Conservation (phyloP, 1,140 invertebrate species). For the Gryllus bimaculatus region DNA sequence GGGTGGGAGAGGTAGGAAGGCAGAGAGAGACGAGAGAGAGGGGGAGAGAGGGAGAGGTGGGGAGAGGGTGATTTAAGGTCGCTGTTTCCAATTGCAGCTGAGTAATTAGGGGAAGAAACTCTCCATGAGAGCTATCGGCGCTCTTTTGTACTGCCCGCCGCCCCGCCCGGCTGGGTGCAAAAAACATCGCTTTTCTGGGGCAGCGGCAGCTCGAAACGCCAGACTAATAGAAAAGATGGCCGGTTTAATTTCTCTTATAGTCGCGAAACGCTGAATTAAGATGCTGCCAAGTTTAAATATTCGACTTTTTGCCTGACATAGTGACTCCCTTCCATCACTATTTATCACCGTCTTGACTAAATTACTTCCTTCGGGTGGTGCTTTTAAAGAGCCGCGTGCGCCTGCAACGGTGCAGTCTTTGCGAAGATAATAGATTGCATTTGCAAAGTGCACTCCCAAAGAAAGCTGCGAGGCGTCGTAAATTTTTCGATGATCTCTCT, state of each 20-base stretch:
- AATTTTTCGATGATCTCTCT: neutral
- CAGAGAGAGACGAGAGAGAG: too few relatives aligned
- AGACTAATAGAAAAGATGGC: too few relatives aligned
- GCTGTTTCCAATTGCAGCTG: too few relatives aligned
- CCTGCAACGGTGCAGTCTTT: neutral
- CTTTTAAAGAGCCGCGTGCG: neutral
- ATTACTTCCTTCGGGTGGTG: neutral
- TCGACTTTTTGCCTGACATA: neutral
- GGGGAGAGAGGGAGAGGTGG: too few relatives aligned
- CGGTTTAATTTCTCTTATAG: neutral
- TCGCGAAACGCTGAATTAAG: neutral
- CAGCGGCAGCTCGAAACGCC: too few relatives aligned
- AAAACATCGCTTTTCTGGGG: too few relatives aligned
- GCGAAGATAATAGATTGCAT: neutral
- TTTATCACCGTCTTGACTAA: neutral
- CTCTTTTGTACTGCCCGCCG: too few relatives aligned
- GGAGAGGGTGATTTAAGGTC: too few relatives aligned
- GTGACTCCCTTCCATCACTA: neutral
- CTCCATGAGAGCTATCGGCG: too few relatives aligned
- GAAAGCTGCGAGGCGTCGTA: neutral
- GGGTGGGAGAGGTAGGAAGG: too few relatives aligned
- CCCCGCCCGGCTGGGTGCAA: too few relatives aligned
- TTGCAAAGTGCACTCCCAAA: neutral
- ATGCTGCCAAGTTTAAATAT: neutral
- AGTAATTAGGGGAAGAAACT: too few relatives aligned